Conservation (phyloP, 2,888 invertebrate genomes). For the Endomychus coccineus region DNA sequence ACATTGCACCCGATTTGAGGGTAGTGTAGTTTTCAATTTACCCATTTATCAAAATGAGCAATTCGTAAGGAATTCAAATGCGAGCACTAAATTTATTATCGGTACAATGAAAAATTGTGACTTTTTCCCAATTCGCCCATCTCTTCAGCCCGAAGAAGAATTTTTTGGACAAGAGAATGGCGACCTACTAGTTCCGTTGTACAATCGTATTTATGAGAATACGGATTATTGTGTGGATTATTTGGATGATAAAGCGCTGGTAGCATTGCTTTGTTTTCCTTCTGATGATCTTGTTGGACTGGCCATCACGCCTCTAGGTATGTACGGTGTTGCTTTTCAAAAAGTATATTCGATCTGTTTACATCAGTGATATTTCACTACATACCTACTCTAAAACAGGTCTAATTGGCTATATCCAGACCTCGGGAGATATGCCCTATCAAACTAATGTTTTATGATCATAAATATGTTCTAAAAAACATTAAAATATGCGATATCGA, state of each 20-base stretch:
- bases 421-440: too few species aligned
- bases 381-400: too few species aligned
- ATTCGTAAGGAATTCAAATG: constrained; percentile 8
- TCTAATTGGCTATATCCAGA: too few species aligned
- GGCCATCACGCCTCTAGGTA: too few species aligned
- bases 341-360: too few species aligned
- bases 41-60: constrained; percentile 16
- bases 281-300: background rate
- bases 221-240: constrained; percentile 25
- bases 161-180: constrained; percentile 29
- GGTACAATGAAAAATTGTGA: constrained; percentile 20
- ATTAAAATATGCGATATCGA: too few species aligned
- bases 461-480: too few species aligned
- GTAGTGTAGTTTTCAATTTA: constrained; percentile 11
- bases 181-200: constrained; percentile 21
- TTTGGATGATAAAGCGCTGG: constrained; percentile 6
- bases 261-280: constrained; percentile 16
- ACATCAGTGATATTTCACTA: too few species aligned
- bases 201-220: constrained; percentile 13
- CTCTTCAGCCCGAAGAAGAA: constrained; percentile 12
- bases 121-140: constrained; percentile 16
- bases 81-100: constrained; percentile 16
- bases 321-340: too few species aligned
- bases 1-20: constrained; percentile 9
- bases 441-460: too few species aligned